Base-by-base conservation (phyloP, 2,888 invertebrate genomes). In the Drosophila robusta region DNA sequence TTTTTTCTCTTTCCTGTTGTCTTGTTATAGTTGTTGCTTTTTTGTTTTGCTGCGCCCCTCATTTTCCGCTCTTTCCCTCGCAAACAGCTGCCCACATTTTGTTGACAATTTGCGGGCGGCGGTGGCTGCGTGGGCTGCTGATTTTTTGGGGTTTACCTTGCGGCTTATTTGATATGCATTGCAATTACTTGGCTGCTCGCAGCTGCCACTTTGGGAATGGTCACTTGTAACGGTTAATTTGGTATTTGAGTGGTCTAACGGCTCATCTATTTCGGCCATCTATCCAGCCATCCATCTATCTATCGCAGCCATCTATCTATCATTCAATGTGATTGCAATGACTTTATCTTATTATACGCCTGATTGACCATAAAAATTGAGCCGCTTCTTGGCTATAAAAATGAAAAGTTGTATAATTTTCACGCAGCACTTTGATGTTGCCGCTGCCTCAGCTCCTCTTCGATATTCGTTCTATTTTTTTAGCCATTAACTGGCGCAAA, bases 281-380 rank as follows among this genome's bases (percentile, higher is more conserved):
- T 4, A 39, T 46, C 57, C n/a, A 8, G 24, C 34, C 34, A 16
- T 44, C 39, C 32, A 32, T 54, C 34, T 4, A 14, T 29, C 42
- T 18, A 12, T 34, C 34, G 11, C 5, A 18, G 18, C 41, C 12
- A 41, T 22, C 47, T 24, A 45, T 39, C 45, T 39, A 57, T 55
- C 67, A 69, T 42, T 62, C 68, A 46, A 52, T 57, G 62, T 57
- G 69, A 72, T 76, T 58, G 69, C 81, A 75, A 71, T 75, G 70
- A 61, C 78, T 74, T 78, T 78, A 83, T 83, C 86, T 86, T 74
- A 86, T 83, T 83, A 80, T 75, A 69, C 83, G 83, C 75, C 73
- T 70, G 86, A 83, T 83, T 83, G 86, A 78, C 68, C 83, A 78
- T 67, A 18, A 73, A 82, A 79, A 82, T 79, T 81, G 79, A 78